Evolutionary conservation across 1,140 invertebrate genomes (phyloP).

Genomic region (Aethina tumida): DNA sequence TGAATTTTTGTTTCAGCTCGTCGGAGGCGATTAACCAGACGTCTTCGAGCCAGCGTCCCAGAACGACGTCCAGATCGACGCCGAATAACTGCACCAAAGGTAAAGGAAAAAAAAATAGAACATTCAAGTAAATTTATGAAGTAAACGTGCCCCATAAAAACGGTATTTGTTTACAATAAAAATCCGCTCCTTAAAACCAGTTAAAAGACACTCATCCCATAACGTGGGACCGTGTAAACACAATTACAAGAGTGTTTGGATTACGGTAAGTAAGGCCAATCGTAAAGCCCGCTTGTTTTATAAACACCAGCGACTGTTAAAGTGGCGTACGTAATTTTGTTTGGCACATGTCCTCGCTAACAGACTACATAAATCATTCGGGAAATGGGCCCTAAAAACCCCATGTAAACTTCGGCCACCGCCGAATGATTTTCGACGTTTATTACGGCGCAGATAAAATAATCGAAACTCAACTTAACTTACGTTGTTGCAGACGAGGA

Average conservation of each 20-base stretch:
- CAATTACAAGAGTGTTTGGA: too few relatives aligned
- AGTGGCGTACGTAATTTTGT: too few relatives aligned
- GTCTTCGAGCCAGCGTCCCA: slow-evolving; percentile 14
- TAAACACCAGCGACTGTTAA: not conserved
- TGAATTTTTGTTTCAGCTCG: slow-evolving; percentile 18
- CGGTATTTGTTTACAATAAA: slow-evolving; percentile 7
- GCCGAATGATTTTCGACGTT: not conserved
- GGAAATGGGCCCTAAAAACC: too few relatives aligned
- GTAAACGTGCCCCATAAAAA: not conserved
- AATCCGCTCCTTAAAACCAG: slow-evolving; percentile 8
- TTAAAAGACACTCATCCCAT: slow-evolving; percentile 4
- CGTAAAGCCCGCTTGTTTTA: not conserved
- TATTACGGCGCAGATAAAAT: not conserved
- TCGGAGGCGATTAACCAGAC: slow-evolving; percentile 18
- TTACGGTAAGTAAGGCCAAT: too few relatives aligned
- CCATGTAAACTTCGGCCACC: not conserved
- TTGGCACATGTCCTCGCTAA: too few relatives aligned
- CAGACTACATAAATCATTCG: too few relatives aligned
- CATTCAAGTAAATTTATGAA: slow-evolving; percentile 1
- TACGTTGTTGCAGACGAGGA: slow-evolving; percentile 26
- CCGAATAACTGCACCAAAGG: slow-evolving; percentile 26
- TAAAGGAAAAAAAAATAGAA: too few relatives aligned
- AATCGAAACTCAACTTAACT: not conserved
- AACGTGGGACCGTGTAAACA: not conserved
- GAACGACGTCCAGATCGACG: slow-evolving; percentile 23